phyloP scores from a whole-genome alignment of 1,140 invertebrate genomes.

The Magallana ariakensis region DNA sequence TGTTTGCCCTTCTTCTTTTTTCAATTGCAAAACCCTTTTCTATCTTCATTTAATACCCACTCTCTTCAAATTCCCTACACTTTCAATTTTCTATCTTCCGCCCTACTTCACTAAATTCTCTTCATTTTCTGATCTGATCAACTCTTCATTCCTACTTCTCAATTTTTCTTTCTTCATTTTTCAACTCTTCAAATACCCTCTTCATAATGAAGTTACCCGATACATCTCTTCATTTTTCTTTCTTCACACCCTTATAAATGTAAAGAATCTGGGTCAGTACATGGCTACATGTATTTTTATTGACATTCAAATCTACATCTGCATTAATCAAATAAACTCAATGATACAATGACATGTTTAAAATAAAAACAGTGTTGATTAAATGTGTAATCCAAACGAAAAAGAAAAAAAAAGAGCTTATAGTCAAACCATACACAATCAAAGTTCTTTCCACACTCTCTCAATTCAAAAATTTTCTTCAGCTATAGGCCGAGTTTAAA shows the following conservation, averaged over 20 bases:
- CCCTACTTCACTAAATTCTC: background rate
- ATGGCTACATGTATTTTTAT: slow-evolving; percentile 9
- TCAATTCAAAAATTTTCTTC: background rate
- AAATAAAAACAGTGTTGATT: background rate
- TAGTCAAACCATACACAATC: background rate
- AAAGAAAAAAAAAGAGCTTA: background rate
- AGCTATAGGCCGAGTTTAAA: no score
- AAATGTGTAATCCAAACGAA: background rate
- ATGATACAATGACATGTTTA: background rate
- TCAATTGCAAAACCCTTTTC: background rate
- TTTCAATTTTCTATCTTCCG: slow-evolving; percentile 38
- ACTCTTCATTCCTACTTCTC: slow-evolving; percentile 33
- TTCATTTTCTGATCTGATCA: slow-evolving; percentile 31
- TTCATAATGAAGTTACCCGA: slow-evolving; percentile 41
- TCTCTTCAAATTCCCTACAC: slow-evolving; percentile 15
- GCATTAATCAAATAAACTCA: background rate
- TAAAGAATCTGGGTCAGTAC: slow-evolving; percentile 26
- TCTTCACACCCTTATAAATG: slow-evolving; percentile 39
- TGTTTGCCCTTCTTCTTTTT: background rate
- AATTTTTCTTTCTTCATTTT: slow-evolving; percentile 20
- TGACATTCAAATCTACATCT: background rate
- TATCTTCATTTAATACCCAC: slow-evolving; percentile 21
- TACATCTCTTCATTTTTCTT: slow-evolving; percentile 42
- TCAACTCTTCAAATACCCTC: slow-evolving; percentile 38
- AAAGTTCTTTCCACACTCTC: background rate